Base-by-base conservation (phyloP, 2,797 vertebrate species). In the Nasua narica region DNA sequence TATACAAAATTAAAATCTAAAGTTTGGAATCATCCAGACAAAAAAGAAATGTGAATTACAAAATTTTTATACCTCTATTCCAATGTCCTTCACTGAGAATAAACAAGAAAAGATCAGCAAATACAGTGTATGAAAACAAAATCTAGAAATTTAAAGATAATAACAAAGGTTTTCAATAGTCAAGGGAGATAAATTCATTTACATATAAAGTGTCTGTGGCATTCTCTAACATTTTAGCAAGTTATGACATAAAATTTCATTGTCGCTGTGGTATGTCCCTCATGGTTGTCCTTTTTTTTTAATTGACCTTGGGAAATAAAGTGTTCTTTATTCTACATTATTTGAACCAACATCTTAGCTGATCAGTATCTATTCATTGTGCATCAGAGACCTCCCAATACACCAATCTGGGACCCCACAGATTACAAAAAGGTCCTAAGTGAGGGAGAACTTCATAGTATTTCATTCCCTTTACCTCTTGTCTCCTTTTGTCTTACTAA, bases 121-220 rank as follows among this genome's bases (percentile, higher is more conserved):
- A 7, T 40, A 67, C 3, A 95, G 10, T 60, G 37, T 27, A 77
- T 79, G 54, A 79, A 94, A 96, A 94, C 96, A 48, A 85, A 72
- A 4, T 76, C 15, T 89, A 95, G 27, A 11, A 87, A 76, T 1
- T 84, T 94, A 23, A 29, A 82, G 96, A 83, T 32, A 86, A 54
- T 87, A 96, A 48, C 29, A 95, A 95, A 96, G 7, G 4, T 58
- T 85, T 86, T 97, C 13, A 97, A 87, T 21, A 52, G 15, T 52
- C 62, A 90, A 86, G 37, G 25, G 46, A 83, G 15, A 54, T 60
- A 56, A 90, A 92, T 52, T 18, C 4, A 90, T 83, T 96, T 94
- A 81, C 10, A 83, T 50, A 21, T 70, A 81, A 85, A 79, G 4
- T 69, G 1, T 78, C 23, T 86, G 27, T 74, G 43, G 21, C 16